Base-by-base conservation (phyloP, 2,888 invertebrate species). In the Ariolimax columbianus region DNA sequence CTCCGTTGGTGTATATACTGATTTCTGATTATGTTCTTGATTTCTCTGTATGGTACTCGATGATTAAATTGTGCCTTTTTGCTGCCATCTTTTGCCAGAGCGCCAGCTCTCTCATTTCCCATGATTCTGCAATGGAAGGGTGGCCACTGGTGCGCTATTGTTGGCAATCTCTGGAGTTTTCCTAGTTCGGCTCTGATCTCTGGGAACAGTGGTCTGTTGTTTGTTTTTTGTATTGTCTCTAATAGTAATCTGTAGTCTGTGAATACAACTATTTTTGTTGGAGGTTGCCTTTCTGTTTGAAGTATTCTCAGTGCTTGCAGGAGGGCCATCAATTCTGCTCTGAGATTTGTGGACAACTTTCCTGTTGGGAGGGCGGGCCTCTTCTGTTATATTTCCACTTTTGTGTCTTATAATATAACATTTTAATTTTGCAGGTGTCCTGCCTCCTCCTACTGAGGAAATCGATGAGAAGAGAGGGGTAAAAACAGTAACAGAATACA, bases 401-500 rank as follows among this genome's bases (percentile, higher is more conserved):
- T 30, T 66, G 14, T 3, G 6, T 36, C 14, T 33, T 23, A 17
- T 47, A 47, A 47, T 14, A 36, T 36, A 78, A 14, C 1, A 63
- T 81, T 26, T 33, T 75, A 26, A 30, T 73, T 75, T 88, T 86
- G 47, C 87, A 92, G 93, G 91, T 40, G 91, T 89, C 47, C 88
- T 94, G 36, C 94, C 94, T 19, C 92, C 93, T 19, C 90, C 93
- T n/a, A 89, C 90, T 79, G 94, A 94, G 7, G 95, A 96, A 38
- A 97, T 97, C 93, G 94, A 94, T 88, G 97, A 98, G 75, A 89
- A 91, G 47, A 93, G 91, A 94, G 97, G 97, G 36, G 95, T 97
- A 83, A 98, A 98, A 95, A 96, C 97, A 89, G 96, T 98, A 59
- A 98, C 98, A 0, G 98, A 98, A 94, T 98, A 97, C 93, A 97